Evolutionary conservation across 35 echinoderm and acorn worm genomes (phyloP).

Genomic region (Holothuria glaberrima): DNA sequence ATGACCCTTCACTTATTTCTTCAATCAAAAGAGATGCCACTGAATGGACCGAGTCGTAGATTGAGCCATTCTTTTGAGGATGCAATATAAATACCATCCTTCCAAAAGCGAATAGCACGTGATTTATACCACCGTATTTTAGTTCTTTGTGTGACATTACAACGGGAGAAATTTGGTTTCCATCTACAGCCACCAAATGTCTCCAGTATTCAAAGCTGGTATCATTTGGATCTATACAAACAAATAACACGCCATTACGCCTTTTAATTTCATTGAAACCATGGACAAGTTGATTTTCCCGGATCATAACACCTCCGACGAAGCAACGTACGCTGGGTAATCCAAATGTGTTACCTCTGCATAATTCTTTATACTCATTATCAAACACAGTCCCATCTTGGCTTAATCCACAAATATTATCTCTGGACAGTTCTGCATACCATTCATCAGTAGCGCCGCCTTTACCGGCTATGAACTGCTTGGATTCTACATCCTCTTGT

Average conservation of each 20-base stretch:
- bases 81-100: not conserved
- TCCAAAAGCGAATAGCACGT: not conserved
- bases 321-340: too few relatives aligned
- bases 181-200: not conserved
- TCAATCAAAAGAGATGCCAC: not conserved
- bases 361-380: too few relatives aligned
- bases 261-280: not conserved
- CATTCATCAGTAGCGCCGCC: too few relatives aligned
- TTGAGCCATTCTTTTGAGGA: not conserved
- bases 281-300: not conserved
- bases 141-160: not conserved
- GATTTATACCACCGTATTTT: not conserved
- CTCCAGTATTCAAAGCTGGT: constrained; percentile 13
- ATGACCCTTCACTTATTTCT: not conserved
- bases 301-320: not conserved
- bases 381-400: too few relatives aligned
- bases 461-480: too few relatives aligned
- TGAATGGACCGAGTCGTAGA: not conserved
- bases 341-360: too few relatives aligned
- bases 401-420: too few relatives aligned
- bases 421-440: too few relatives aligned
- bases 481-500: too few relatives aligned
- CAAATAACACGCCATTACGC: not conserved
- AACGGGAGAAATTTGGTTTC: not conserved
- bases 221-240: constrained; percentile 26